Evolutionary conservation across 2,113 vertebrate genomes (phyloP), one percentile per base, ranked within the genome.

Genomic region (Heteronetta atricapilla): DNA sequence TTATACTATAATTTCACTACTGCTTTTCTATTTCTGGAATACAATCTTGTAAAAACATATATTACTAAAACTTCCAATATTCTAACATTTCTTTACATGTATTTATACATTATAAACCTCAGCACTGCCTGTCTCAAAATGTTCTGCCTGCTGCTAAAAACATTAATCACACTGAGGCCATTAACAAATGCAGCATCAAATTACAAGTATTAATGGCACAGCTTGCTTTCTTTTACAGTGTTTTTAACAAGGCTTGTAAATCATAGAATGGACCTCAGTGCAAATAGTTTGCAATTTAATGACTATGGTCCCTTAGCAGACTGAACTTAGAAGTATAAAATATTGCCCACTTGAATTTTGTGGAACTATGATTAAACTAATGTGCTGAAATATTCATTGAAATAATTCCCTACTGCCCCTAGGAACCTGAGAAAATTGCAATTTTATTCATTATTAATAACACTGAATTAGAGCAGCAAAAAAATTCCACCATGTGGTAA

Each of bases 361-460:
- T 98, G 95, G 96, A 98, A 98, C 97, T 98, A 98, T 99, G 99
- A 99, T 99, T 99, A 99, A 99, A 99, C 99, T 99, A 99, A 99
- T 98, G 98, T 98, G 98, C 98, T 99, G 98, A 99, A 99, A 99
- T 99, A 99, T 99, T 99, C 99, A 99, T 99, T 98, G 98, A 98
- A 99, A 98, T 99, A 98, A 99, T 99, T 99, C 98, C 98, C 98
- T 93, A 97, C 86, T 98, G 98, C 99, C 98, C 97, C 98, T 90
- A 98, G 99, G 98, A 98, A 98, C 98, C 98, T 98, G 97, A 98
- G 98, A 99, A 99, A 99, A 99, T 98, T 98, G 98, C 98, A 97
- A 98, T 99, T 99, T 99, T 99, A 99, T 99, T 99, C 98, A 99
- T 99, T 99, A 99, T 99, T 99, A 99, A 99, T 99, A 99, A 99